These are phyloP conservation scores for Protomyctophum bolini DNA, from an alignment of 2,113 vertebrate genomes.

Conservation along the genomic window DNA sequence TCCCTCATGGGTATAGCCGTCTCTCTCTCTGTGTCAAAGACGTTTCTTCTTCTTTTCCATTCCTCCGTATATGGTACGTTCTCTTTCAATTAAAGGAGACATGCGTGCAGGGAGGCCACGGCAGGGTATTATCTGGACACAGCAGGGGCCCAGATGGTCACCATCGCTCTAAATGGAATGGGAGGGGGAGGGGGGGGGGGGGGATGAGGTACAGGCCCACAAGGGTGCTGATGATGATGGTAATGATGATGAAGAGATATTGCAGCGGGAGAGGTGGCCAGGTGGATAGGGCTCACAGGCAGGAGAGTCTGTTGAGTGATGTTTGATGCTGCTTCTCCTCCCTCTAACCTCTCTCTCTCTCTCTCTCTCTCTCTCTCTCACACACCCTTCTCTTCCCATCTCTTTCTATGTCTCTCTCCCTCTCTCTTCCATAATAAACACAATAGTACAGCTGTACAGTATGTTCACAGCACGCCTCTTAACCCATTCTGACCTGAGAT, in stretches of 20 bases:
- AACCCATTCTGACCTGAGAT: too few relatives aligned
- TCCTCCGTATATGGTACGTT: background rate
- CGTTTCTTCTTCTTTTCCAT: slow-evolving; percentile 10
- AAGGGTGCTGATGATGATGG: slow-evolving; percentile 40
- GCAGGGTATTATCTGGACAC: slow-evolving; percentile 45
- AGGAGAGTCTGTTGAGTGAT: slow-evolving; percentile 52
- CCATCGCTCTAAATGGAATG: slow-evolving; percentile 41
- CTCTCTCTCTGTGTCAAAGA: slow-evolving; percentile 18
- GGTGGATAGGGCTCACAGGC: slow-evolving; percentile 55
- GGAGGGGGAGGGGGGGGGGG: slow-evolving; percentile 37
- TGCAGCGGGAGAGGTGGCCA: slow-evolving; percentile 49
- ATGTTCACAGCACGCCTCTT: too few relatives aligned
- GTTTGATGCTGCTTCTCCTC: slow-evolving; percentile 54
- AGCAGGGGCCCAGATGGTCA: slow-evolving; percentile 52
- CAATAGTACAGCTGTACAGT: too few relatives aligned
- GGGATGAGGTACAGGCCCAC: slow-evolving; percentile 22
- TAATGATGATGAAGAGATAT: slow-evolving; percentile 49
- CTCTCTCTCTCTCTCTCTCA: slow-evolving; percentile 14
- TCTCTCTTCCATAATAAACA: background rate
- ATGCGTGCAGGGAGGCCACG: slow-evolving; percentile 32
- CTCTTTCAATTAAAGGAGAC: slow-evolving; percentile 20
- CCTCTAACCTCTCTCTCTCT: slow-evolving; percentile 28
- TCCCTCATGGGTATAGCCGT: slow-evolving; percentile 16
- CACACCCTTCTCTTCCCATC: slow-evolving; percentile 3
- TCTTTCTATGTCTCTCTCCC: background rate